Percentiles rank a stretch among this genome's conserved stretches.
These are phyloP conservation scores for Drosophila malerkotliana DNA, from an alignment of 1,140 invertebrate species.

Conservation along the genomic window DNA sequence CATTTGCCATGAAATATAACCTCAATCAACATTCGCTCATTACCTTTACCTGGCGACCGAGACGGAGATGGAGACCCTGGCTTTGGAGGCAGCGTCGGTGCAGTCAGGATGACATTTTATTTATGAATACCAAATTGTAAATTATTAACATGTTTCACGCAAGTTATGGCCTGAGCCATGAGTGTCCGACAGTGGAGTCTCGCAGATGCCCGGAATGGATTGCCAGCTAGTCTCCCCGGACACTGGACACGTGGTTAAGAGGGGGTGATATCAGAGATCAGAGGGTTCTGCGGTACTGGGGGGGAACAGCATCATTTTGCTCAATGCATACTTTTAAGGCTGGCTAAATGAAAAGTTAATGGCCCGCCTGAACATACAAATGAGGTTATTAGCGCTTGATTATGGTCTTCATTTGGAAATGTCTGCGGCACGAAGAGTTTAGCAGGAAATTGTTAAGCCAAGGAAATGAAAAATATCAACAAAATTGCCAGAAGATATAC, in stretches of 20 bases:
- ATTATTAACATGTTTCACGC: slow-evolving; percentile 83
- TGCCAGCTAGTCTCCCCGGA: slow-evolving; percentile 46
- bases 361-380: slow-evolving; percentile 64
- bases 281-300: neutral
- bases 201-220: slow-evolving; percentile 51
- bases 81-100: slow-evolving; percentile 46
- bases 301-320: slow-evolving; percentile 25
- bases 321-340: slow-evolving; percentile 44
- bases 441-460: slow-evolving; percentile 5
- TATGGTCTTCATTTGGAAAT: slow-evolving; percentile 65
- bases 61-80: slow-evolving; percentile 10
- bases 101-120: slow-evolving; percentile 78
- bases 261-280: slow-evolving; percentile 1
- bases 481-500: neutral
- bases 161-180: slow-evolving; percentile 74
- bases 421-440: slow-evolving; percentile 19
- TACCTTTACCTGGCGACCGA: slow-evolving; percentile 33
- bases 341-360: slow-evolving; percentile 77
- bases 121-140: slow-evolving; percentile 83
- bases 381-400: slow-evolving; percentile 78
- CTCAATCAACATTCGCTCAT: slow-evolving; percentile 82
- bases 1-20: slow-evolving; percentile 82
- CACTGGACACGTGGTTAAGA: slow-evolving; percentile 45
- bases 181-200: slow-evolving; percentile 39
- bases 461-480: slow-evolving; percentile 32